These are phyloP conservation scores for Corythornis vintsioides DNA, from an alignment of 2,113 vertebrate species.

Conservation along the genomic window DNA sequence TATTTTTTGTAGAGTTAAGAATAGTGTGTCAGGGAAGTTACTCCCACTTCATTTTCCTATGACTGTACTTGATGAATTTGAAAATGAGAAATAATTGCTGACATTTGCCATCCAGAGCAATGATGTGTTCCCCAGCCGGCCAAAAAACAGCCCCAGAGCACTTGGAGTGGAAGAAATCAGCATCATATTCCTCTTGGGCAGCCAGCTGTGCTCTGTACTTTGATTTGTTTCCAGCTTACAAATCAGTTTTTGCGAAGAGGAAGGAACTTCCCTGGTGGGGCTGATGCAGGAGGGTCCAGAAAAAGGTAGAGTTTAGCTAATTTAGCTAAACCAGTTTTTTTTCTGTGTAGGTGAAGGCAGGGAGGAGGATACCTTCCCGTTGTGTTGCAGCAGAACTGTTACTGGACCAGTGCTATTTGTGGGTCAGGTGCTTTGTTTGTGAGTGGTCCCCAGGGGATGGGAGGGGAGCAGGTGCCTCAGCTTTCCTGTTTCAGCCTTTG, in stretches of 20 bases:
- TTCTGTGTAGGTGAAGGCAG: neutral
- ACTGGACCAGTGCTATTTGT: neutral
- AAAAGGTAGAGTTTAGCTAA: neutral
- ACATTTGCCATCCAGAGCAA: conserved; percentile 26
- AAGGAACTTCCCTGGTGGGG: conserved; percentile 7
- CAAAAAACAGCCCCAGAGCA: conserved; percentile 27
- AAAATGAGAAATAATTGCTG: conserved; percentile 36
- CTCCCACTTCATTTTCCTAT: neutral
- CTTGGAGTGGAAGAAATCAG: neutral
- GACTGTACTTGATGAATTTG: neutral
- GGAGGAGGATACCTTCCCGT: neutral
- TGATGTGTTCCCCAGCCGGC: neutral
- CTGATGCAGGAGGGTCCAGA: neutral
- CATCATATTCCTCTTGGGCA: neutral
- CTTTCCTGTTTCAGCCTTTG: conserved; percentile 10
- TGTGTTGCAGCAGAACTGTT: neutral
- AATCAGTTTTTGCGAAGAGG: neutral
- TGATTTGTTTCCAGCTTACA: conserved; percentile 43
- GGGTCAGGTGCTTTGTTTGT: neutral
- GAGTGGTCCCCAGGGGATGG: neutral
- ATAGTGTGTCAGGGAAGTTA: rapidly evolving
- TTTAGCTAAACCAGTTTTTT: neutral
- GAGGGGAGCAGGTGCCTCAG: conserved; percentile 47
- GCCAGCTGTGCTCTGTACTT: conserved; percentile 37
- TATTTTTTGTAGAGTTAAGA: neutral